These are phyloP conservation scores for Muricea muricata DNA, from an alignment of 92 coral and sea anemone species.

Conservation along the genomic window DNA sequence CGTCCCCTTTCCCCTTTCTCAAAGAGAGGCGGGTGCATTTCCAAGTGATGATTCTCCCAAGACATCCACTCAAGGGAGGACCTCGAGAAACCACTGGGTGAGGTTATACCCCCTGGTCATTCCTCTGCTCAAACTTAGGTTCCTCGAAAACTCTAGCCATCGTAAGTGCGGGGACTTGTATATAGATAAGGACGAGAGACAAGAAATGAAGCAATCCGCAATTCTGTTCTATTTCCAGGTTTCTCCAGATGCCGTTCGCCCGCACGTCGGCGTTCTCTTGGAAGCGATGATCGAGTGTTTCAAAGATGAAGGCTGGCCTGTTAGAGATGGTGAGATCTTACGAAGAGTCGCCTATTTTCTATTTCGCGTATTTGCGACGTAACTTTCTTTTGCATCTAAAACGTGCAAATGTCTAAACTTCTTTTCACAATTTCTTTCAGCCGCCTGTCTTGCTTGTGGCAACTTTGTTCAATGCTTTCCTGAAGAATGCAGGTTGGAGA, in stretches of 20 bases:
- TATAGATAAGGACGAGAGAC: not conserved
- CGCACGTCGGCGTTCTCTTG: conserved; percentile 75
- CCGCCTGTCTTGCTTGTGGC: conserved; percentile 99
- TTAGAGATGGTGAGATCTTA: conserved; percentile 82
- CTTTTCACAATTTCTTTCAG: conserved; percentile 64
- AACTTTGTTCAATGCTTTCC: conserved; percentile 96
- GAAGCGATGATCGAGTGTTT: conserved; percentile 89
- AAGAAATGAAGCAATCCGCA: not conserved
- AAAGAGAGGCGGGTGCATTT: too few species aligned
- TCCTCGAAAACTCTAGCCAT: too few species aligned
- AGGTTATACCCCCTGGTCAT: too few species aligned
- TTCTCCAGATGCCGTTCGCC: conserved; percentile 74
- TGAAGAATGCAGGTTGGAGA: conserved; percentile 81
- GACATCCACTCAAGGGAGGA: too few species aligned
- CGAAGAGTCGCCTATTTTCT: too few species aligned
- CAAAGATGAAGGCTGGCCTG: conserved; percentile 99
- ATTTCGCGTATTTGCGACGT: too few species aligned
- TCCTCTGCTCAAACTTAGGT: too few species aligned
- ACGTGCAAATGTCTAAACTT: too few species aligned
- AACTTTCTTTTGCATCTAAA: too few species aligned
- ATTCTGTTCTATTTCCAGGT: conserved; percentile 57
- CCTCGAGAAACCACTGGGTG: too few species aligned
- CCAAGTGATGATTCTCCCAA: too few species aligned
- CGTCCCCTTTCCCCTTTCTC: too few species aligned
- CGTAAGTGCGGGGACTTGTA: not conserved